These are phyloP conservation scores for Physeter macrocephalus DNA, from an alignment of 2,113 vertebrate species.

Conservation along the genomic window DNA sequence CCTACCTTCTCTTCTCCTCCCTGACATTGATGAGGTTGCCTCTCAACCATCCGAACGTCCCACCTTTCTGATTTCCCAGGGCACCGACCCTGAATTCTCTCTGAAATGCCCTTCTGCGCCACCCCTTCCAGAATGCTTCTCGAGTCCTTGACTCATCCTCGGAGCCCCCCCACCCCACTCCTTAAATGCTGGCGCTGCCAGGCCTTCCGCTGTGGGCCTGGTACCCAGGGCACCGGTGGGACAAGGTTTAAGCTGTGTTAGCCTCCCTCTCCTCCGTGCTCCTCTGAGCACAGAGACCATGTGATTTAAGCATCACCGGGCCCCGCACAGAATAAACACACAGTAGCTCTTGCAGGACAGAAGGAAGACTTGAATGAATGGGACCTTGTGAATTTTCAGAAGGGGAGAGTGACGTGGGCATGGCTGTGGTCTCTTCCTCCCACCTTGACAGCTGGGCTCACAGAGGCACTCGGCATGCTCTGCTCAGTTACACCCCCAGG, in stretches of 20 bases:
- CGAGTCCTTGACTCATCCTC: rapidly evolving
- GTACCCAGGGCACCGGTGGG: background rate
- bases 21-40: background rate
- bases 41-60: background rate
- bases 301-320: too few species aligned
- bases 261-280: rapidly evolving
- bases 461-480: too few species aligned
- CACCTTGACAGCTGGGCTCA: background rate
- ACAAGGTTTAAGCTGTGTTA: background rate
- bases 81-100: rapidly evolving
- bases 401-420: background rate
- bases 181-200: background rate
- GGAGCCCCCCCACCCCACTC: too few species aligned
- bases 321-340: background rate
- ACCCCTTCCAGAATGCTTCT: background rate
- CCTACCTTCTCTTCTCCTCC: background rate
- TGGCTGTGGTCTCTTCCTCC: too few species aligned
- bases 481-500: rapidly evolving
- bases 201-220: background rate
- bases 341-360: background rate
- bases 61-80: background rate
- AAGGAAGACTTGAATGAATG: background rate
- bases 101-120: background rate
- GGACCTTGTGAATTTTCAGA: background rate
- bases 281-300: background rate